Evolutionary conservation across 30 jellyfish, hydroid and myxozoan genomes (phyloP).

Genomic region (Phacellophora camtschatica): DNA sequence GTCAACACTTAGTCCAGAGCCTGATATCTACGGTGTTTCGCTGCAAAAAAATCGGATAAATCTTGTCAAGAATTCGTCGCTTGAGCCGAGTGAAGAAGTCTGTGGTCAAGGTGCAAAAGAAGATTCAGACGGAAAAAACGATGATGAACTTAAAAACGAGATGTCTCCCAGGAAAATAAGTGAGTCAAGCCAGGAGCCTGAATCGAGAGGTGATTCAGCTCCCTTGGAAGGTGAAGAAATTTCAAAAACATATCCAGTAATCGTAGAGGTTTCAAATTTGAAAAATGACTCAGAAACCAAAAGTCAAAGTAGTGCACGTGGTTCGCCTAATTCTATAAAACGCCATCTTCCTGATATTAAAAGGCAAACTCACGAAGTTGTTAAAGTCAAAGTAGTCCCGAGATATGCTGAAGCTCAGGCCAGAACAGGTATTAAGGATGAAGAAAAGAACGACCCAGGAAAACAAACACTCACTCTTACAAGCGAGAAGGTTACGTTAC

Average conservation of each 20-base stretch:
- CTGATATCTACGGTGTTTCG: not conserved
- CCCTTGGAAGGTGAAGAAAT: not conserved
- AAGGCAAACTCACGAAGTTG: not conserved
- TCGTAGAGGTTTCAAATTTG: not conserved
- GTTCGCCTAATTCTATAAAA: not conserved
- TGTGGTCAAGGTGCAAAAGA: not conserved
- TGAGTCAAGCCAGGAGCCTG: not conserved
- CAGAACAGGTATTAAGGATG: not conserved
- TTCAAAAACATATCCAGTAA: not conserved
- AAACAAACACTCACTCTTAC: not conserved
- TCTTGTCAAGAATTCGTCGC: not conserved
- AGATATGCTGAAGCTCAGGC: not conserved
- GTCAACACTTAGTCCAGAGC: not conserved
- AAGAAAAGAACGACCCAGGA: not conserved
- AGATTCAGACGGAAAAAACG: not conserved
- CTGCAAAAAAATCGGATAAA: not conserved
- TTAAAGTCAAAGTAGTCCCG: constrained; percentile 41
- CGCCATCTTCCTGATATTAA: not conserved
- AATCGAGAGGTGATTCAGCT: not conserved
- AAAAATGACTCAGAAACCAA: not conserved
- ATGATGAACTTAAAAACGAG: not conserved
- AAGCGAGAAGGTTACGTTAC: not conserved
- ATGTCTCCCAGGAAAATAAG: not conserved
- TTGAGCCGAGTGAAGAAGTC: not conserved
- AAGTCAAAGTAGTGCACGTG: not conserved